Evolutionary conservation across 1,140 invertebrate genomes (phyloP).

Genomic region (Batillaria attramentaria): DNA sequence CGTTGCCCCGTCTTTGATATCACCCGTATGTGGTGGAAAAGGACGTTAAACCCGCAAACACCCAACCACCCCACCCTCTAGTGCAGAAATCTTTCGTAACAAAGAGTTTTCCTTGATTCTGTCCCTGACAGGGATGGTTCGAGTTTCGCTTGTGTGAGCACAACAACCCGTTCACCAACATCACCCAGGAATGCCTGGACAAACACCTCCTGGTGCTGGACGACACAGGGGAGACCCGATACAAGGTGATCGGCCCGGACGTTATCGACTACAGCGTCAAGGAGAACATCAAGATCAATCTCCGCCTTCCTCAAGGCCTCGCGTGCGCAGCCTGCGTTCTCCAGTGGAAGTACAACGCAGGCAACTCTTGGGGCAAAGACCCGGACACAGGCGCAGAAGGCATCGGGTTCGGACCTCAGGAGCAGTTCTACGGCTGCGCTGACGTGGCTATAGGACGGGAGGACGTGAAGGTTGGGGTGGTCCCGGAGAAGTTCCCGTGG

Average conservation of each 20-base stretch:
- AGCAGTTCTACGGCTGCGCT: constrained; percentile 67
- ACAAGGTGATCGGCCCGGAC: constrained; percentile 39
- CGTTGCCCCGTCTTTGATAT: too few species aligned
- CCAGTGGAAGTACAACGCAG: constrained; percentile 70
- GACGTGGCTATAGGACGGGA: constrained; percentile 64
- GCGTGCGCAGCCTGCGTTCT: constrained; percentile 67
- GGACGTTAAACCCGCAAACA: too few species aligned
- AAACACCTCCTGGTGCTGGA: constrained; percentile 47
- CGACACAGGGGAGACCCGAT: constrained; percentile 41
- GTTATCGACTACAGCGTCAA: constrained; percentile 23
- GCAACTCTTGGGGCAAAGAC: constrained; percentile 67
- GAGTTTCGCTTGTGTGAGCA: constrained; percentile 68
- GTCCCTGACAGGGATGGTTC: constrained; percentile 55
- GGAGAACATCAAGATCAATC: constrained; percentile 46
- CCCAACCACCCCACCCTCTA: too few species aligned
- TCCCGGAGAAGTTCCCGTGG: constrained; percentile 36
- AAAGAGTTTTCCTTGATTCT: background rate
- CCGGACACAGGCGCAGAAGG: constrained; percentile 48
- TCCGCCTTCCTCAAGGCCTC: constrained; percentile 59
- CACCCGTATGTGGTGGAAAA: too few species aligned
- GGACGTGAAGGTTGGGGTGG: constrained; percentile 43
- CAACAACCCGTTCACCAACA: constrained; percentile 63
- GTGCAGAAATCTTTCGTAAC: too few species aligned
- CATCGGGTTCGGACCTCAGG: constrained; percentile 64
- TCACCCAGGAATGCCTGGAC: constrained; percentile 60